These are phyloP conservation scores for Uromys caudimaculatus DNA, from an alignment of 2,797 vertebrate genomes.

Conservation along the genomic window DNA sequence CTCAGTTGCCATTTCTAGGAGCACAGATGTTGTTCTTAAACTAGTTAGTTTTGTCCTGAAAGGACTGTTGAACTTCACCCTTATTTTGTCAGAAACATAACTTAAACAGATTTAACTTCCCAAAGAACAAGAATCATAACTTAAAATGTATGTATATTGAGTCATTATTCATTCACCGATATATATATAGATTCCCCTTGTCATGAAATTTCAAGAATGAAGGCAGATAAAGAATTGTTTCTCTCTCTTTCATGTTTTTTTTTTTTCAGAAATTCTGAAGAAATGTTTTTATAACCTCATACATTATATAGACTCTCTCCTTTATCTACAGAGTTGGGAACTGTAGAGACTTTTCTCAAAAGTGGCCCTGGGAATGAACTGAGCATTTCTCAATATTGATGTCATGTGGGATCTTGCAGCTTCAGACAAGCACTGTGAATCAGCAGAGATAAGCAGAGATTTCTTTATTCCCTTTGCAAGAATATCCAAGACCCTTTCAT, in stretches of 20 bases:
- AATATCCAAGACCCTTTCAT: slow-evolving; percentile 25
- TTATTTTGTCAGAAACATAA: slow-evolving; percentile 49
- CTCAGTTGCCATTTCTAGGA: not conserved
- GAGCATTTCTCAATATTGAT: not conserved
- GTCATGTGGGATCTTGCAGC: not conserved
- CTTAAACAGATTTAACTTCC: slow-evolving; percentile 28
- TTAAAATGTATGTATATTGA: slow-evolving; percentile 41
- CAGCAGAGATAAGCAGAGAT: not conserved
- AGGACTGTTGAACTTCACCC: not conserved
- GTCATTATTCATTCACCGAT: not conserved
- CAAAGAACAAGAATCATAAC: slow-evolving; percentile 35
- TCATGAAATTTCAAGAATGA: not conserved
- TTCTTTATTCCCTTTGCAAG: not conserved
- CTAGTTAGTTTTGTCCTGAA: slow-evolving; percentile 26
- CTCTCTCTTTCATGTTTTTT: not conserved
- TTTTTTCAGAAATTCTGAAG: not conserved
- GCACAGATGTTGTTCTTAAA: not conserved
- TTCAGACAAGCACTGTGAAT: not conserved
- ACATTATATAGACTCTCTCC: not conserved
- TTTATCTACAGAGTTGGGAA: not conserved
- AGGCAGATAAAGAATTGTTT: not conserved
- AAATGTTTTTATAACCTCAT: slow-evolving; percentile 7
- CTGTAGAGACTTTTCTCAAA: not conserved
- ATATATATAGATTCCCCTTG: not conserved
- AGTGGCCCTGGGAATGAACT: not conserved